Percentiles rank a stretch among this genome's conserved stretches.
Evolutionary conservation across 1,140 invertebrate species (phyloP).

Genomic region (Philotrypesis tridentata): DNA sequence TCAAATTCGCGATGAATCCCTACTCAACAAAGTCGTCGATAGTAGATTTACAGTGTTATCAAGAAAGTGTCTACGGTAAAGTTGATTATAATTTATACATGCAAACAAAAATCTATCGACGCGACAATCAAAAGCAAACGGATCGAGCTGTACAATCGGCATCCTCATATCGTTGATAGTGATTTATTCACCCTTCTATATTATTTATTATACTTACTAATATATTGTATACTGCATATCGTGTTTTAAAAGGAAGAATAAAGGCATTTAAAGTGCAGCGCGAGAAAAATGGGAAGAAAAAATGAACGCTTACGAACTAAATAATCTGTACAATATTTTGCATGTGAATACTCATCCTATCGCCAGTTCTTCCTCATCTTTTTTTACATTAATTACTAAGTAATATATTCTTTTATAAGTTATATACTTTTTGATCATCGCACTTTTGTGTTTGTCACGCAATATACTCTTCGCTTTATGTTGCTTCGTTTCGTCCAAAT

Average conservation of each 20-base stretch:
- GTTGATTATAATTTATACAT: neutral
- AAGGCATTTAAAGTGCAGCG: constrained; percentile 1
- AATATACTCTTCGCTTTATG: constrained; percentile 11
- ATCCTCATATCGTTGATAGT: neutral
- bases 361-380: neutral
- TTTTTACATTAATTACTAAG: constrained; percentile 17
- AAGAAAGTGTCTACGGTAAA: neutral
- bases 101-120: neutral
- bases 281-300: constrained; percentile 23
- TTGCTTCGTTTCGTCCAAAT: constrained; percentile 35
- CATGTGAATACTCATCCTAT: neutral
- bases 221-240: neutral
- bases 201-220: neutral
- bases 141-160: neutral
- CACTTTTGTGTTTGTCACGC: constrained; percentile 30
- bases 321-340: constrained; percentile 31
- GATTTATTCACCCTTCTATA: neutral
- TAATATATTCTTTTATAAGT: constrained; percentile 17
- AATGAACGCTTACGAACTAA: constrained; percentile 38
- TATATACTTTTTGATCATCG: constrained; percentile 43
- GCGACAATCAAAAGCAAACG: neutral
- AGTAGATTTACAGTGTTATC: neutral
- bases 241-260: constrained; percentile 10
- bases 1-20: neutral
- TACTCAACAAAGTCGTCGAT: neutral